These are phyloP conservation scores for Mallotus villosus DNA, from an alignment of 2,797 vertebrate species.

Conservation along the genomic window DNA sequence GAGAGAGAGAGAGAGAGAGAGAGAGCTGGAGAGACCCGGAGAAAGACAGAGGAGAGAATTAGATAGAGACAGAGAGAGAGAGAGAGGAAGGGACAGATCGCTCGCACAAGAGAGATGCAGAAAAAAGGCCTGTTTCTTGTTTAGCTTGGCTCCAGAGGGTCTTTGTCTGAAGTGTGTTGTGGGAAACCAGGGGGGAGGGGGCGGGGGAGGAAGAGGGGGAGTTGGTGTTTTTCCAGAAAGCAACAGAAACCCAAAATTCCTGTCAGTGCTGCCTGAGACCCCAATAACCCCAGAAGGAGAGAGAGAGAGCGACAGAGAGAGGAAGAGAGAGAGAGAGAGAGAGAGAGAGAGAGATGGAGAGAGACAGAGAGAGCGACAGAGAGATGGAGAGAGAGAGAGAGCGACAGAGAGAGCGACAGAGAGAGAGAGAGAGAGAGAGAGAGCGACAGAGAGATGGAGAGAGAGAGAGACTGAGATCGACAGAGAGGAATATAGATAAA, in stretches of 20 bases:
- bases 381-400: too few species aligned
- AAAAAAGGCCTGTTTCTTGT: conserved; percentile 50
- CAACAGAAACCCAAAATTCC: conserved; percentile 51
- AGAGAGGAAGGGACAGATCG: conserved; percentile 1
- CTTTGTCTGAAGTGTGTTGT: conserved; percentile 62
- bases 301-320: background rate
- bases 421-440: background rate
- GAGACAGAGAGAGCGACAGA: too few species aligned
- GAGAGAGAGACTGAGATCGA: too few species aligned
- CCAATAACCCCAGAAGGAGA: conserved; percentile 27
- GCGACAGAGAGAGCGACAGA: too few species aligned
- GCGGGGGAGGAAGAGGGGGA: conserved; percentile 16
- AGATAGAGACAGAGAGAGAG: background rate
- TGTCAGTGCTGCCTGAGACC: conserved; percentile 30
- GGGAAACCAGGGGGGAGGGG: conserved; percentile 47
- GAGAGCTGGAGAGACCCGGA: too few species aligned
- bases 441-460: too few species aligned
- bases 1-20: too few species aligned
- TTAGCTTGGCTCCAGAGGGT: conserved; percentile 60
- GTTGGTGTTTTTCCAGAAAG: conserved; percentile 56
- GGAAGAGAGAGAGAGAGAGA: too few species aligned
- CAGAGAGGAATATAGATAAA: too few species aligned
- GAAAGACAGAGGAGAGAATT: background rate
- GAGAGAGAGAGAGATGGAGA: too few species aligned
- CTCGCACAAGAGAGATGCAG: background rate